Percentiles rank a stretch among this genome's conserved stretches.
phyloP scores from a whole-genome alignment of 1,140 invertebrate species.

The Cydia splendana region DNA sequence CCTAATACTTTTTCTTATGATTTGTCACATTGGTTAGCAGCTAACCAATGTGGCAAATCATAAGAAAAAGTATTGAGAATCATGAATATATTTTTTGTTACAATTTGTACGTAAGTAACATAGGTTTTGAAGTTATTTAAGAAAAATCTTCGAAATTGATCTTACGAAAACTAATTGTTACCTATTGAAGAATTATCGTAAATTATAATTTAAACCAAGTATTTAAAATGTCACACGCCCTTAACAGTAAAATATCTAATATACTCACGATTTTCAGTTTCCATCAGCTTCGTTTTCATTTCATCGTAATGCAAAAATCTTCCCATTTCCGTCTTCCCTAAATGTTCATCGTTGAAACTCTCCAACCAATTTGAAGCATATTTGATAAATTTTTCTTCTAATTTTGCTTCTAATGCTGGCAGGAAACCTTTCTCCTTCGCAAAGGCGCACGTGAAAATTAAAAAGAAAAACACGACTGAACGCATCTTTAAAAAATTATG shows the following conservation, averaged over 20 bases:
- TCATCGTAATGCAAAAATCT: slow-evolving; percentile 57
- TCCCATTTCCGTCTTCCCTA: slow-evolving; percentile 55
- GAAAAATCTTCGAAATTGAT: too few relatives aligned
- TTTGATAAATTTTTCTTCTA: slow-evolving; percentile 54
- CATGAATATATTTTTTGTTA: too few relatives aligned
- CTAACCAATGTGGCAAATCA: too few relatives aligned
- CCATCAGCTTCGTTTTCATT: slow-evolving; percentile 53
- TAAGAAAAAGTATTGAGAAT: too few relatives aligned
- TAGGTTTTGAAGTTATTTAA: too few relatives aligned
- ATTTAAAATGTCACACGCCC: too few relatives aligned
- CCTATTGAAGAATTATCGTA: too few relatives aligned
- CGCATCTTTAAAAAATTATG: slow-evolving; percentile 39
- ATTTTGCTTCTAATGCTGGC: slow-evolving; percentile 46
- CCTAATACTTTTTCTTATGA: too few relatives aligned
- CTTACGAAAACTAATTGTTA: too few relatives aligned
- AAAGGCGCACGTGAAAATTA: slow-evolving; percentile 37
- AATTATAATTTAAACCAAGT: too few relatives aligned
- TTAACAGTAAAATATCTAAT: background rate
- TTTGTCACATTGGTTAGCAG: too few relatives aligned
- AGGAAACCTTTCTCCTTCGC: slow-evolving; percentile 36
- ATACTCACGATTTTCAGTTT: slow-evolving; percentile 42
- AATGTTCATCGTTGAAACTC: slow-evolving; percentile 55
- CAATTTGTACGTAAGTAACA: too few relatives aligned
- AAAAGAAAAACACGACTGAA: slow-evolving; percentile 50
- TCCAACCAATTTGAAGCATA: slow-evolving; percentile 50